Evolutionary conservation across 2,113 vertebrate species (phyloP), one percentile per base, ranked within the genome.

Genomic region (Colossoma macropomum): DNA sequence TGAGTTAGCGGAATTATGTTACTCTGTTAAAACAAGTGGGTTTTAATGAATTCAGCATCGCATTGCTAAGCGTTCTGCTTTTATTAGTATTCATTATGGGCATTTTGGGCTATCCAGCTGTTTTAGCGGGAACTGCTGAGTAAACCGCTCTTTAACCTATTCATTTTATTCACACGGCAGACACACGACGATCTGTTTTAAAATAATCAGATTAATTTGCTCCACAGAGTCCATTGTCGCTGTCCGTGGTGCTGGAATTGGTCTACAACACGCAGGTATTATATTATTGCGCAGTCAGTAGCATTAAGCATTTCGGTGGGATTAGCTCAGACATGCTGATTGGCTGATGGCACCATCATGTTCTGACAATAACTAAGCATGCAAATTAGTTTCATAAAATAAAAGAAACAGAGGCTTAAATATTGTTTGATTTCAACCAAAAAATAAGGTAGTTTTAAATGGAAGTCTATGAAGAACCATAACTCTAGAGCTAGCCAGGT

Each of bases 211-310:
- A 56, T 70, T 56, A 63, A 70, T 12, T n/a, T 56, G 52, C 16
- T 11, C 15, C 23, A 45, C 2, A 10, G 7, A 32, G 17, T 56
- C 21, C 45, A 19, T 16, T 34, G 13, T 59, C 28, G 9, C 80
- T 80, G 32, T 85, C 77, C 56, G 41, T 77, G 30, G 48, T 86
- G 8, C 85, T 89, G 79, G 77, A 82, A 72, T 69, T 25, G 15
- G 4, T 28, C 13, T 52, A 30, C 3, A 11, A 23, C 69, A 15
- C 27, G 62, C 12, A 52, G 50, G 13, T 17, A 17, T 17, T 4
- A 17, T 19, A 21, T 27, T 63, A 1, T 3, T 56, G 25, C 21
- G 0, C 41, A 1, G 4, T 32, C 5, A 3, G 27, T 23, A 69
- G 41, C 10, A 9, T 45, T 45, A 8, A 45, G 41, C 41, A 45